Base-by-base conservation (phyloP, 2,113 vertebrate species). In the Odocoileus virginianus region DNA sequence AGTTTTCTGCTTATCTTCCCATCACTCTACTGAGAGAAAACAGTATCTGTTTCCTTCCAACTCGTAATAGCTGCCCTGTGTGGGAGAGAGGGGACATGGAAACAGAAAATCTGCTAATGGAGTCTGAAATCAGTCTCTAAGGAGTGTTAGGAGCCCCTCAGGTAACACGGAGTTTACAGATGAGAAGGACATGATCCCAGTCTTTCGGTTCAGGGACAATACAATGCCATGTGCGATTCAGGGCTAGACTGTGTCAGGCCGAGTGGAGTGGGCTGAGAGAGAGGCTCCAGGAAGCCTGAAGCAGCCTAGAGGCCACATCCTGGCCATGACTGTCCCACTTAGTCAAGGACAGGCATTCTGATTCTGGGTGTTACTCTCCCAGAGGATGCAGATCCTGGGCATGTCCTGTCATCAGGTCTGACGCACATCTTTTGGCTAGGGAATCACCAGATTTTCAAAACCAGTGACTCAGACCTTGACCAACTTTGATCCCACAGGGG, bases 391-490 rank as follows among this genome's bases (percentile, higher is more conserved):
- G 85, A 50, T 36, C 7, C 90, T 97, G 98, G 96, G 94, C n/a
- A 33, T 97, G 95, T 81, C 58, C 33, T 95, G 93, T 91, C 94
- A 87, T 57, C 86, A 71, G 91, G 67, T 98, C 96, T 98, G 92
- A 95, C 60, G 61, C 81, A 96, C 54, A 91, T 81, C 28, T 90
- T 98, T 98, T 98, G 94, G 64, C 95, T 33, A 50, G 33, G 67
- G 91, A 91, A 92, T 78, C 78, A 40, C 43, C 84, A 92, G 14
- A 90, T 93, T 95, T 89, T 87, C 67, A 67, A 89, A 98, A 71
- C 30, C 50, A 30, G 1, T 95, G 79, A 98, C 83, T 97, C 90
- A 21, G 47, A 81, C 76, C 67, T 94, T 81, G 40, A 95, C 45
- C 58, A 47, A 83, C 52, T 74, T 86, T 83, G 83, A 87, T 87